Conservation (phyloP, 2,113 vertebrate genomes). For the Carassius gibelio region DNA sequence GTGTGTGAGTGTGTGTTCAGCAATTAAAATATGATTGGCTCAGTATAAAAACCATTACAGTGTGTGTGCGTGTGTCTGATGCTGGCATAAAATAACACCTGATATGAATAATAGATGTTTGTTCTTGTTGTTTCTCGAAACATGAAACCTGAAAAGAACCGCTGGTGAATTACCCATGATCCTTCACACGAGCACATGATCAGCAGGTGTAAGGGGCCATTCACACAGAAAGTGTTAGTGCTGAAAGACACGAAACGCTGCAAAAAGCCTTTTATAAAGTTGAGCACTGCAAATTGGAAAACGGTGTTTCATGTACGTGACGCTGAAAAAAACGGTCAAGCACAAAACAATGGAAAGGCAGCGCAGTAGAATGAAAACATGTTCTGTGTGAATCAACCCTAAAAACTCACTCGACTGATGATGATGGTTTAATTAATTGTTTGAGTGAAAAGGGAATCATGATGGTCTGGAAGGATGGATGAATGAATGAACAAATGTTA, state of each 20-base stretch:
- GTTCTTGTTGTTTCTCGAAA: constrained; percentile 12
- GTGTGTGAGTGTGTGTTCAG: no score
- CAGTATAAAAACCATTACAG: not conserved
- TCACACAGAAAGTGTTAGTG: no score
- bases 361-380: no score
- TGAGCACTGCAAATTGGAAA: no score
- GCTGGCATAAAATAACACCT: constrained; percentile 15
- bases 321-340: no score
- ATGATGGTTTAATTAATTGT: not conserved
- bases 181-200: not conserved
- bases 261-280: no score
- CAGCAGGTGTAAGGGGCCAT: not conserved
- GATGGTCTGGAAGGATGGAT: no score
- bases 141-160: not conserved
- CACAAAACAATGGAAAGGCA: no score
- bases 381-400: constrained; percentile 3
- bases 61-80: constrained; percentile 12
- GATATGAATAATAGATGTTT: constrained; percentile 31
- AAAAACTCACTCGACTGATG: not conserved
- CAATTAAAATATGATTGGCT: not conserved
- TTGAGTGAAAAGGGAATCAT: not conserved
- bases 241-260: no score
- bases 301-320: no score
- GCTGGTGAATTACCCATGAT: constrained; percentile 7
- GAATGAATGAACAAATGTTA: not conserved